These are phyloP conservation scores for Oeneis ivallda DNA, from an alignment of 2,888 invertebrate genomes.

Conservation along the genomic window DNA sequence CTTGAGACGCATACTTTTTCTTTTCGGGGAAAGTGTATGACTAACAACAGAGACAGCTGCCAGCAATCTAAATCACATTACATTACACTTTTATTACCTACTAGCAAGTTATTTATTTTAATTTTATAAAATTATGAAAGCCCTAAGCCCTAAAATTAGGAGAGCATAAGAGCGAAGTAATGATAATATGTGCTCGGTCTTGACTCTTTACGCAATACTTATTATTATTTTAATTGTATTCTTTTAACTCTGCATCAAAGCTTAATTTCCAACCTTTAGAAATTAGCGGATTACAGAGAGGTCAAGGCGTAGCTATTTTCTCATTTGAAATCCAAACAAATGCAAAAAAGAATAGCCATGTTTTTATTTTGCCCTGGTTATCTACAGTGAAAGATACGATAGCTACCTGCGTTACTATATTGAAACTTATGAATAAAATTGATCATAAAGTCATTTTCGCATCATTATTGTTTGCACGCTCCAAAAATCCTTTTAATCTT, in stretches of 20 bases:
- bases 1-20: constrained; percentile 2
- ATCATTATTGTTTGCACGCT: too few species aligned
- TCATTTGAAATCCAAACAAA: background rate
- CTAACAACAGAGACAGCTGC: background rate
- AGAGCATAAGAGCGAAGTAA: background rate
- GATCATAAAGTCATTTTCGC: too few species aligned
- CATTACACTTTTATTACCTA: constrained; percentile 8
- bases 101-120: background rate
- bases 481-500: too few species aligned
- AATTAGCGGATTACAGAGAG: background rate
- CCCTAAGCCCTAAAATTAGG: background rate
- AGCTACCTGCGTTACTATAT: too few species aligned
- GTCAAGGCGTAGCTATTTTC: constrained; percentile 4
- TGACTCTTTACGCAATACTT: constrained; percentile 13
- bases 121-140: constrained; percentile 2
- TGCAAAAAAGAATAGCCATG: background rate
- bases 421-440: too few species aligned
- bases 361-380: background rate
- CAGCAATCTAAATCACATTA: constrained; percentile 10
- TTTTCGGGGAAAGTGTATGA: constrained; percentile 16
- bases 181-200: background rate
- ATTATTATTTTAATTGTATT: background rate
- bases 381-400: background rate
- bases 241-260: constrained; percentile 2
- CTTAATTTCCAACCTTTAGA: constrained; percentile 6